Base-by-base conservation (phyloP, 37 sponge, comb jelly and placozoan species). In the Spongilla lacustris region DNA sequence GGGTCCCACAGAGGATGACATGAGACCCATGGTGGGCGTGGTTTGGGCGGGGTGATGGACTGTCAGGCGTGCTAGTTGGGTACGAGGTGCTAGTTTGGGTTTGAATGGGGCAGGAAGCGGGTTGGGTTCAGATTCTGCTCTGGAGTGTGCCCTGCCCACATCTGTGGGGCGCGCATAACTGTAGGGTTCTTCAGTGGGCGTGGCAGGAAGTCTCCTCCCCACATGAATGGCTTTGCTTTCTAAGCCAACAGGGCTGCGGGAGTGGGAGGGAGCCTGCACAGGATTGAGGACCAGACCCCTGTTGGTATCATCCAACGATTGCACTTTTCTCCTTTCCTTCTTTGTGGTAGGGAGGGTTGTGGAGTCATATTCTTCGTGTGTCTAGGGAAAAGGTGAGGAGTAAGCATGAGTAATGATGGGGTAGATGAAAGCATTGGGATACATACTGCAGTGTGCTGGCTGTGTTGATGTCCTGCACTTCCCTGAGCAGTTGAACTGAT, bases 81-180 rank as follows among this genome's bases (percentile, higher is more conserved):
- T 49, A 24, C 74, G 58, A 10, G 78, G 68, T 23, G 81, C 68
- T 5, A 88, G 26, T 21, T 50, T 74, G 32, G 83, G 74, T 66
- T 78, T 73, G 74, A 87, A 94, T 17, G 94, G 94, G 14, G 73
- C 29, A 32, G 94, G 94, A 50, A 94, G 85, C 19, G 94, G 94
- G 24, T 84, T 81, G 17, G 94, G 94, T 2, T 85, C 89, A 13
- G 94, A 94, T 24, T 90, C 92, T 5, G 89, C 50, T 26, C 94
- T 83, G 35, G 92, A 87, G 21, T 83, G 88, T 13, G 84, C 50
- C 1, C 83, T 66, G 0, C 11, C 31, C 12, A 78, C 3, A 36
- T 81, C 36, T 50, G 27, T 17, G 2, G 72, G 41, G 12, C 13
- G 74, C 23, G 67, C 68, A 4, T 21, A 37, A 0, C 37, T 49